A percentile compares a stretch with the other conserved stretches of the same genome.
phyloP scores from a whole-genome alignment of 2,113 vertebrate genomes.

The Notarius quadriscutis region DNA sequence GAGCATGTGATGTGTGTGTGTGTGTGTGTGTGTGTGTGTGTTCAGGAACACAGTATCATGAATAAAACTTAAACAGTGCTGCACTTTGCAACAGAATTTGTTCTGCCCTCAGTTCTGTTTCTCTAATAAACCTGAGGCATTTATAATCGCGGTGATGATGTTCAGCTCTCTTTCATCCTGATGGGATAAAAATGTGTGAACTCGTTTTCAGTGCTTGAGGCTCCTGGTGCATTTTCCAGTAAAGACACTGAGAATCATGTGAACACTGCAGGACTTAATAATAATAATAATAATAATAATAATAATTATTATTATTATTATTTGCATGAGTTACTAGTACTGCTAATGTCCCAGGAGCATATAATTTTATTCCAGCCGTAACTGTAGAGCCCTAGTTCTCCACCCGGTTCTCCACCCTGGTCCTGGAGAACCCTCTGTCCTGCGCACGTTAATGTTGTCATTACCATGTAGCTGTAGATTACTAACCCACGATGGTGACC shows the following conservation, averaged over 20 bases:
- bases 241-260: neutral
- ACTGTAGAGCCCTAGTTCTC: neutral
- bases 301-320: neutral
- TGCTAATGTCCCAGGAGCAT: neutral
- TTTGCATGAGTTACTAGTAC: neutral
- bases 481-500: slow-evolving; percentile 88
- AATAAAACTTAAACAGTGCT: neutral
- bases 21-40: neutral
- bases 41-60: neutral
- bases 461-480: neutral
- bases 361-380: neutral
- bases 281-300: no score
- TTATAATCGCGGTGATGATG: neutral
- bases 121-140: neutral
- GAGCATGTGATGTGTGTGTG: slow-evolving; percentile 71
- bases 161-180: neutral
- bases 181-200: neutral
- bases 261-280: no score
- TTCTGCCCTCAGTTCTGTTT: neutral
- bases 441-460: neutral
- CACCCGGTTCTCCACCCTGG: neutral
- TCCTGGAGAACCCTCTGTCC: neutral
- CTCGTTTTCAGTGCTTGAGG: neutral
- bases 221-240: neutral
- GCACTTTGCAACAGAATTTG: neutral